Conservation (phyloP, 64 coral and sea anemone genomes). For the Porites lutea region DNA sequence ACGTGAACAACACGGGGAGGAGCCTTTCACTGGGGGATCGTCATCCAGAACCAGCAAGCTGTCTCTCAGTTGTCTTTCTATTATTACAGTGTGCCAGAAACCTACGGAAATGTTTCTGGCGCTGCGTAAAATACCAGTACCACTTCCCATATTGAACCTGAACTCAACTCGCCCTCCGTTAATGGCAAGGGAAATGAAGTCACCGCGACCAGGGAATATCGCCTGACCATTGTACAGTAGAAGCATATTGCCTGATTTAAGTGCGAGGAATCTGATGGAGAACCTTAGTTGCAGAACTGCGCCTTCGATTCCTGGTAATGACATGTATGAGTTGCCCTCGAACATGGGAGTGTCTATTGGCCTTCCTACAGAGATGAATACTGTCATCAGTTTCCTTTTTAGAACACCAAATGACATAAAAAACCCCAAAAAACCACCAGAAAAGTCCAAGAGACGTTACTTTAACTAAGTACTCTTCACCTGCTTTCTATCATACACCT, state of each 20-base stretch:
- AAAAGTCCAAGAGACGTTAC: no score
- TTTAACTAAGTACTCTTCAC: no score
- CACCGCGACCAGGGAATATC: slow-evolving; percentile 61
- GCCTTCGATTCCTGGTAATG: slow-evolving; percentile 85
- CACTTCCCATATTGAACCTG: slow-evolving; percentile 78
- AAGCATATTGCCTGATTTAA: slow-evolving; percentile 64
- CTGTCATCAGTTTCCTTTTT: not conserved
- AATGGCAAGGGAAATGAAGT: slow-evolving; percentile 79
- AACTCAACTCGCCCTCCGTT: slow-evolving; percentile 66
- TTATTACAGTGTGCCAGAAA: slow-evolving; percentile 81
- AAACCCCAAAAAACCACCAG: no score
- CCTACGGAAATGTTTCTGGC: slow-evolving; percentile 69
- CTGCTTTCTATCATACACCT: no score
- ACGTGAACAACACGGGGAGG: slow-evolving; percentile 71
- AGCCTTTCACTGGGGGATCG: slow-evolving; percentile 72
- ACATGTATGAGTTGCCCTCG: slow-evolving; percentile 82
- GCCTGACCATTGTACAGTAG: slow-evolving; percentile 93
- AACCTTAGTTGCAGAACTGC: slow-evolving; percentile 76
- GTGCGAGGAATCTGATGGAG: slow-evolving; percentile 66
- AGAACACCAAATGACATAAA: no score
- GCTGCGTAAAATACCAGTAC: slow-evolving; percentile 63
- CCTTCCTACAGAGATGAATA: slow-evolving; percentile 34
- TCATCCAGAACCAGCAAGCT: no score
- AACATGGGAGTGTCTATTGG: slow-evolving; percentile 87
- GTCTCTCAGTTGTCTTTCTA: slow-evolving; percentile 57